phyloP scores from a whole-genome alignment of 2,113 vertebrate species.

The Cebus imitator region DNA sequence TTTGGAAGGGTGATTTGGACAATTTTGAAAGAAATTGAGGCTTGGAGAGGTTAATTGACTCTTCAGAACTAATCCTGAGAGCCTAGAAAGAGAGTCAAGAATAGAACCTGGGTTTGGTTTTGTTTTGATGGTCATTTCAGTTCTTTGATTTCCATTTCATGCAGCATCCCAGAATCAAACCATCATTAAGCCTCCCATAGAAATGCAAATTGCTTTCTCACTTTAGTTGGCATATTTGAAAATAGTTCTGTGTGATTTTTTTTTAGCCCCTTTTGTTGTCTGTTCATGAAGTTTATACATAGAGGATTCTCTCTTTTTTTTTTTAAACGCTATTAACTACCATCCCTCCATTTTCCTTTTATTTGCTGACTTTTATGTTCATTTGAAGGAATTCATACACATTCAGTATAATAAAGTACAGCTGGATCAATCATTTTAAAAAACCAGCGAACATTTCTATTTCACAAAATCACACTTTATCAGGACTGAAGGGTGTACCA shows the following conservation, averaged over 20 bases:
- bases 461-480: neutral
- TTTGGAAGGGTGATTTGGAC: neutral
- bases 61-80: conserved; percentile 14
- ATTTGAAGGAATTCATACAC: neutral
- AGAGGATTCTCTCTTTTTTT: neutral
- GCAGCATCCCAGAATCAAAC: neutral
- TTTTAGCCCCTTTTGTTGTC: neutral
- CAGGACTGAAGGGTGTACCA: neutral
- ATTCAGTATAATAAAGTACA: neutral
- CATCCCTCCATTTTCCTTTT: neutral
- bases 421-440: neutral
- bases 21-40: neutral
- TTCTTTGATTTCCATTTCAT: neutral
- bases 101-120: neutral
- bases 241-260: conserved; percentile 11
- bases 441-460: neutral
- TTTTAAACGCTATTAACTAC: neutral
- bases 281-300: neutral
- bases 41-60: neutral
- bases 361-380: neutral
- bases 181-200: neutral
- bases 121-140: neutral
- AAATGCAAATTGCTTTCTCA: conserved; percentile 40
- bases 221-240: conserved; percentile 37
- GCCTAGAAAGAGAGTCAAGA: neutral